Base-by-base conservation (phyloP, 2,888 invertebrate species). In the Lochmaea crataegi region DNA sequence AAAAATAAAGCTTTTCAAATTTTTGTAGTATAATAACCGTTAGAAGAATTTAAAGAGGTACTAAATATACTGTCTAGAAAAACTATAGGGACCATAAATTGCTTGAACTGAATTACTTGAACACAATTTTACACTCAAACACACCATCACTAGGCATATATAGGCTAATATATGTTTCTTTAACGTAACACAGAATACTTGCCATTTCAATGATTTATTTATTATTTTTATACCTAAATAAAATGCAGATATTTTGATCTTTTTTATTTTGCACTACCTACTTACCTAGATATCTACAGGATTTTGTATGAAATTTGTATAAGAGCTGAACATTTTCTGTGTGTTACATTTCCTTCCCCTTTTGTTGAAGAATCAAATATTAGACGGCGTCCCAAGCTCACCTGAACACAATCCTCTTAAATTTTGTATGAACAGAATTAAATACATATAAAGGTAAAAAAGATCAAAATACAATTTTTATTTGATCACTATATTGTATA, bases 11-110 rank as follows among this genome's bases (percentile, higher is more conserved):
- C 73, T 69, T 73, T 14, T 69, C 53, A 69, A 42, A 16, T 48
- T 60, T 32, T 32, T 45, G 12, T 12, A 45, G 22, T 56, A 56
- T 26, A 26, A 61, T 60, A 56, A 18, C 56, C 53, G 65, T 78
- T 77, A 80, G 80, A 80, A 79, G 9, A 38, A 32, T n/a, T 71
- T 72, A 73, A 75, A 75, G 74, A 79, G 76, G 75, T 73, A 42
- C 12, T 32, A 42, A 75, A 76, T 76, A 74, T 77, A 79, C 71
- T 78, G 79, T 82, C 77, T 80, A 80, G 80, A 63, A 79, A 75
- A 80, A 78, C 77, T 76, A 80, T 83, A 83, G 84, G 84, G 84
- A 84, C 84, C 84, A 84, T 82, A 80, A 71, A 73, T 74, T 78
- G 82, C 82, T 83, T 83, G 79, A 82, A 82, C 83, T 80, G 75